A percentile compares a stretch with the other conserved stretches of the same genome.
Conservation (phyloP, 2,797 vertebrate species). For the Hoplostethus mediterraneus region DNA sequence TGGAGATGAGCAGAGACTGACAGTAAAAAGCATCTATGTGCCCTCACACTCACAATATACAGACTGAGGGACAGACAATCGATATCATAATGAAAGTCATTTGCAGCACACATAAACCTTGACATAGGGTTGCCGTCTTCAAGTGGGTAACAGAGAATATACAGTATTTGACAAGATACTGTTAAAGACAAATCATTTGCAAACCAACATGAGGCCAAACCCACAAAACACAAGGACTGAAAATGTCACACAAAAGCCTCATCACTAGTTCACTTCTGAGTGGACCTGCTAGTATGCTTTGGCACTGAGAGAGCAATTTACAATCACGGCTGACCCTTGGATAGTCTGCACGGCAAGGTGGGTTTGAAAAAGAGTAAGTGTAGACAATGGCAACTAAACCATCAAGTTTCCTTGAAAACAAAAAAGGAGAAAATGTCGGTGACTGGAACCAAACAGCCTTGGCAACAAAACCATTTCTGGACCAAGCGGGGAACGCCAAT, state of each 20-base stretch:
- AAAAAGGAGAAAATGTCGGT: too few relatives aligned
- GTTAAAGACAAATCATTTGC: too few relatives aligned
- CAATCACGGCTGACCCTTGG: constrained; percentile 28
- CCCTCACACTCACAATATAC: neutral
- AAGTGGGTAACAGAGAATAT: neutral
- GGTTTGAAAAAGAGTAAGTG: too few relatives aligned
- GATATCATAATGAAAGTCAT: neutral
- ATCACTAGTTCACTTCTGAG: constrained; percentile 10
- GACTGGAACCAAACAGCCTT: too few relatives aligned
- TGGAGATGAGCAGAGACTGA: neutral
- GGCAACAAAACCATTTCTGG: too few relatives aligned
- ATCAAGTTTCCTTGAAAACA: too few relatives aligned
- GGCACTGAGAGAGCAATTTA: constrained; percentile 16
- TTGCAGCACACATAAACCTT: neutral
- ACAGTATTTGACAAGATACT: too few relatives aligned
- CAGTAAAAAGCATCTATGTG: neutral
- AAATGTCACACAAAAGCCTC: constrained; percentile 31
- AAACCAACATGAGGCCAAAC: too few relatives aligned
- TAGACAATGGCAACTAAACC: too few relatives aligned
- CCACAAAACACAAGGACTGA: neutral
- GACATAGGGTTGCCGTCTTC: neutral
- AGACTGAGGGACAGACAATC: neutral
- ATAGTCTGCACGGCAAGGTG: neutral
- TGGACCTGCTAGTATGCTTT: constrained; percentile 15
- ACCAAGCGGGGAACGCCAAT: too few relatives aligned